These are phyloP conservation scores for Istiophorus platypterus DNA, from an alignment of 2,113 vertebrate genomes.

Conservation along the genomic window DNA sequence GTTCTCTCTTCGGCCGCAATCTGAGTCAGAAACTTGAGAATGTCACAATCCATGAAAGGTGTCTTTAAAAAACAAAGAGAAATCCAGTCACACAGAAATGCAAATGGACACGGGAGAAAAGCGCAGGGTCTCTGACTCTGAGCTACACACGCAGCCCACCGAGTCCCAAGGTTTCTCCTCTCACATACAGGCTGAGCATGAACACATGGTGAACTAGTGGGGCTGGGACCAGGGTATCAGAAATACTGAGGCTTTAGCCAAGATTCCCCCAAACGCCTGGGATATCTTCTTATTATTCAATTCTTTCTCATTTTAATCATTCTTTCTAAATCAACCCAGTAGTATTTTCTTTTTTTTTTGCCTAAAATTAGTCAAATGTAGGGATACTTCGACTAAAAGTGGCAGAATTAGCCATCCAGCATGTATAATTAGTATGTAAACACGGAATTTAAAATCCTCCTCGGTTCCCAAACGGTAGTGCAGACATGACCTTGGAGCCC, in stretches of 20 bases:
- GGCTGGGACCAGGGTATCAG: neutral
- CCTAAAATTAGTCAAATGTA: too few species aligned
- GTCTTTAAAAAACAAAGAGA: too few species aligned
- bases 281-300: neutral
- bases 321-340: too few species aligned
- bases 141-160: neutral
- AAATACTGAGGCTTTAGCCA: neutral
- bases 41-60: neutral
- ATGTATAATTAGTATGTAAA: too few species aligned
- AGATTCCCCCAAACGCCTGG: neutral
- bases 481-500: neutral
- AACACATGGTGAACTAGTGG: neutral
- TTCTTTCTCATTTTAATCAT: neutral
- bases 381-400: too few species aligned
- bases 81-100: too few species aligned
- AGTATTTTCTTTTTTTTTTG: too few species aligned
- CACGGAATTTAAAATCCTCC: neutral
- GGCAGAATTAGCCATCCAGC: too few species aligned
- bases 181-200: neutral
- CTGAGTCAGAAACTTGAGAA: neutral
- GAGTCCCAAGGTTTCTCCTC: neutral
- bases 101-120: too few species aligned
- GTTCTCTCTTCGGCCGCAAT: too few species aligned
- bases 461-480: too few species aligned
- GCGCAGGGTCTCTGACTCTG: neutral